Evolutionary conservation across 2,888 invertebrate species (phyloP).

Genomic region (Ophion costatus): DNA sequence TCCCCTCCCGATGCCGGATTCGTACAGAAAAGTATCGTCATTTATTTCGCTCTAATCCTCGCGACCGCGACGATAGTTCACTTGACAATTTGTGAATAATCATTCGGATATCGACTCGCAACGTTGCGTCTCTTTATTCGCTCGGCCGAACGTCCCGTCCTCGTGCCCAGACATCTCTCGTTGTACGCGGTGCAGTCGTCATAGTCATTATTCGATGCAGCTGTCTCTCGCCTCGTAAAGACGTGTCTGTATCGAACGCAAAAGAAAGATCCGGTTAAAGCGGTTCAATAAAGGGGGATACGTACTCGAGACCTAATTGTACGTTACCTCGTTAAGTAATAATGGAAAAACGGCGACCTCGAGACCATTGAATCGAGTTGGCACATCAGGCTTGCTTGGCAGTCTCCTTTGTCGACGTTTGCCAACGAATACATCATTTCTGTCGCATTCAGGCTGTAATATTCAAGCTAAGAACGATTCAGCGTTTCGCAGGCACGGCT

Average conservation of each 20-base stretch:
- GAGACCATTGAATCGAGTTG: constrained; percentile 58
- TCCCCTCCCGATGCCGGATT: not conserved
- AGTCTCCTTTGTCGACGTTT: constrained; percentile 63
- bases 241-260: constrained; percentile 12
- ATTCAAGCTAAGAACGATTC: not conserved
- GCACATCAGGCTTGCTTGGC: constrained; percentile 64
- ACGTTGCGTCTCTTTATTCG: constrained; percentile 24
- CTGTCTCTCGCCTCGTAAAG: constrained; percentile 9
- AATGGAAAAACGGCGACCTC: constrained; percentile 52
- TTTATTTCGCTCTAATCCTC: constrained; percentile 24
- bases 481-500: not conserved
- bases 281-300: not conserved
- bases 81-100: constrained; percentile 29
- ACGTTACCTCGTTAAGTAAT: constrained; percentile 56
- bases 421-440: constrained; percentile 62
- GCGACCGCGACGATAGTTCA: constrained; percentile 17
- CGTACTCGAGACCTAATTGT: not conserved
- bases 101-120: constrained; percentile 1
- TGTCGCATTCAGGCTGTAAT: constrained; percentile 61
- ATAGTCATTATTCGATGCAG: constrained; percentile 17
- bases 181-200: constrained; percentile 48
- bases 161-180: constrained; percentile 42
- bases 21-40: not conserved
- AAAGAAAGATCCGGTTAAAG: not conserved
- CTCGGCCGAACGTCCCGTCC: not conserved